Conservation (phyloP, 2,797 vertebrate species). For the Coreius guichenoti region DNA sequence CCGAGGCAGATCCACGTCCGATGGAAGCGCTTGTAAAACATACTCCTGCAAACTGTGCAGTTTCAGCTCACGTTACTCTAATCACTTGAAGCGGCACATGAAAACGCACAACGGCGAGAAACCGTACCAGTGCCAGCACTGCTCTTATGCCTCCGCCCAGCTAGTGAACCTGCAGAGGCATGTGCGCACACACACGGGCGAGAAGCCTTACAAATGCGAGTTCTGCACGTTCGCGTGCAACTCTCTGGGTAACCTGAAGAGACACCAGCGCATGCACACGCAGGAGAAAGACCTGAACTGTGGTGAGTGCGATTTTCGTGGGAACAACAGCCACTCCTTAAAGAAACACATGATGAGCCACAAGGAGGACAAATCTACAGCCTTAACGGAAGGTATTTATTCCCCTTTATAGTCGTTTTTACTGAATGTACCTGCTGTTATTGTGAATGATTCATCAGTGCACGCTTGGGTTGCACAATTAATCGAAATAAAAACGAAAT, state of each 20-base stretch:
- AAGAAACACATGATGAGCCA: slow-evolving; percentile 76
- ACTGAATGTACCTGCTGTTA: not conserved
- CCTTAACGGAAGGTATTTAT: slow-evolving; percentile 57
- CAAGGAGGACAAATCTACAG: slow-evolving; percentile 55
- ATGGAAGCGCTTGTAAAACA: slow-evolving; percentile 69
- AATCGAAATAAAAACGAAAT: not conserved
- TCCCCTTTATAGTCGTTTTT: not conserved
- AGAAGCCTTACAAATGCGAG: slow-evolving; percentile 92
- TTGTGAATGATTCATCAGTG: not conserved
- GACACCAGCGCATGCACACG: slow-evolving; percentile 91
- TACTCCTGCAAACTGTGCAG: slow-evolving; percentile 91
- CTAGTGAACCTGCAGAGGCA: slow-evolving; percentile 96
- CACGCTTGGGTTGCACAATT: too few species aligned
- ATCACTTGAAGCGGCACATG: slow-evolving; percentile 98
- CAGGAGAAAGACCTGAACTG: slow-evolving; percentile 83
- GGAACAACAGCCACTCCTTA: slow-evolving; percentile 77
- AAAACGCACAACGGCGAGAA: slow-evolving; percentile 96
- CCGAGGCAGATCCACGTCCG: not conserved
- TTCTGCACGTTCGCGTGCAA: slow-evolving; percentile 94
- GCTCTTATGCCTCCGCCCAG: slow-evolving; percentile 93
- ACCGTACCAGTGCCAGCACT: slow-evolving; percentile 90
- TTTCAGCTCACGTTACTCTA: slow-evolving; percentile 96
- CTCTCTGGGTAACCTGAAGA: slow-evolving; percentile 93
- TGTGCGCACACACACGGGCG: slow-evolving; percentile 92
- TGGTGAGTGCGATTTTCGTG: slow-evolving; percentile 78